A percentile compares a stretch with the other conserved stretches of the same genome.
Conservation (phyloP, 2,888 invertebrate species). For the Enoplolaimus lenunculus region DNA sequence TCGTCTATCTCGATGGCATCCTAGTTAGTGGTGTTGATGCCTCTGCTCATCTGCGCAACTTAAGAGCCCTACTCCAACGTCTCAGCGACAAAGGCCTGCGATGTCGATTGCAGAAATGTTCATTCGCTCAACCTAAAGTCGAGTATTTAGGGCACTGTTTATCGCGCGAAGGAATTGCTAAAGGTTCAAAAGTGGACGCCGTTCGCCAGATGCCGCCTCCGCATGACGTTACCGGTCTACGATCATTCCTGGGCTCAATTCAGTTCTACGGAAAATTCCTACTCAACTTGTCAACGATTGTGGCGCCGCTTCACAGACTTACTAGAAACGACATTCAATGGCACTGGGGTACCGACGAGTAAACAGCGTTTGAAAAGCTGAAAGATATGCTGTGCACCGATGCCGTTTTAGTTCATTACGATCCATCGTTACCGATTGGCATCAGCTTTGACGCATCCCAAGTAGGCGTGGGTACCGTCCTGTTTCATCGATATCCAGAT, state of each 20-base stretch:
- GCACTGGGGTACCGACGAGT: not conserved
- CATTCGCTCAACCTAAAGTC: too few species aligned
- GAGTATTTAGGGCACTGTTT: too few species aligned
- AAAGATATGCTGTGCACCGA: too few species aligned
- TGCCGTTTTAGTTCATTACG: too few species aligned
- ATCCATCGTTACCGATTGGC: not conserved
- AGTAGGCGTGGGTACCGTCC: not conserved
- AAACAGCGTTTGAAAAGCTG: not conserved
- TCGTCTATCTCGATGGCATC: too few species aligned
- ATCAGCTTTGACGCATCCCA: not conserved
- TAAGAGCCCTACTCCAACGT: too few species aligned
- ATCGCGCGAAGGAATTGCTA: not conserved
- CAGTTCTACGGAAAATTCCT: not conserved
- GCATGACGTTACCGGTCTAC: not conserved
- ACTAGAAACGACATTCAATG: not conserved
- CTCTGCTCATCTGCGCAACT: too few species aligned
- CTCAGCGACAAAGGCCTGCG: too few species aligned
- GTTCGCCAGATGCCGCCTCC: conserved; percentile 19
- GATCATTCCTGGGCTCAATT: conserved; percentile 3
- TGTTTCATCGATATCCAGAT: too few species aligned
- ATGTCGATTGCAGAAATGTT: too few species aligned
- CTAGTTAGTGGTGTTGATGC: too few species aligned
- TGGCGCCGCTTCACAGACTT: not conserved
- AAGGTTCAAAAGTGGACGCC: conserved; percentile 23
- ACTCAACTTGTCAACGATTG: not conserved